Base-by-base conservation (phyloP, 1,140 invertebrate genomes). In the Drosophila nigromelanica region DNA sequence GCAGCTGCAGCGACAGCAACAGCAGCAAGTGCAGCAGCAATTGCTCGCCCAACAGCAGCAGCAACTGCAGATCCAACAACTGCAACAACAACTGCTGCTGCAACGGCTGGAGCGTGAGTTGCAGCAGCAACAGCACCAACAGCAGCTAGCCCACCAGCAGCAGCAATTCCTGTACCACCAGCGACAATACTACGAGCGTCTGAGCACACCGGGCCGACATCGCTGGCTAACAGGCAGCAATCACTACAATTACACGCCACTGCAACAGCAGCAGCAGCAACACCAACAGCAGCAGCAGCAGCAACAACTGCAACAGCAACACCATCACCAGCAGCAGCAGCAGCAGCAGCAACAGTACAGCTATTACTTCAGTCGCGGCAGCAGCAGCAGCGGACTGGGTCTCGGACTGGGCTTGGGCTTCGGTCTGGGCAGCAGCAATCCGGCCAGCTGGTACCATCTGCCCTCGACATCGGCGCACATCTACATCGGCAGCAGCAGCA, bases 51-150 rank as follows among this genome's bases (percentile, higher is more conserved):
- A 89, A 68, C 80, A 90, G 72, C 86, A 89, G 78, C 85, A 89
- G 64, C 85, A 89, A 70, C 66, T 81, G 72, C 81, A 86, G 52
- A 78, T 90, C 40, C 87, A 90, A 67, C 87, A 90, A 45, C 69
- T 83, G 63, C 82, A 80, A 64, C 87, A 86, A 79, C 81, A 90
- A 80, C 75, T 89, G 73, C 85, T 89, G 66, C 85, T 89, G 77
- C 85, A 89, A 89, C 85, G 78, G 63, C 85, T 89, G 64, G 75
- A 89, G 70, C 80, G 85, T 67, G 77, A 89, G 85, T 78, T 89
- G 77, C 85, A 89, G 73, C 76, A 75, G 55, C 76, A 78, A 63
- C 74, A 73, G 18, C 70, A 66, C 14, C 56, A 76, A 14, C 73
- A 78, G 58, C 73, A 71, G 14, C 67, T 64, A 30, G 54, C 62